Percentiles rank a stretch among this genome's conserved stretches.
Evolutionary conservation across 53 echinoderm and acorn worm species (phyloP).

Genomic region (Mesocentrotus franciscanus): DNA sequence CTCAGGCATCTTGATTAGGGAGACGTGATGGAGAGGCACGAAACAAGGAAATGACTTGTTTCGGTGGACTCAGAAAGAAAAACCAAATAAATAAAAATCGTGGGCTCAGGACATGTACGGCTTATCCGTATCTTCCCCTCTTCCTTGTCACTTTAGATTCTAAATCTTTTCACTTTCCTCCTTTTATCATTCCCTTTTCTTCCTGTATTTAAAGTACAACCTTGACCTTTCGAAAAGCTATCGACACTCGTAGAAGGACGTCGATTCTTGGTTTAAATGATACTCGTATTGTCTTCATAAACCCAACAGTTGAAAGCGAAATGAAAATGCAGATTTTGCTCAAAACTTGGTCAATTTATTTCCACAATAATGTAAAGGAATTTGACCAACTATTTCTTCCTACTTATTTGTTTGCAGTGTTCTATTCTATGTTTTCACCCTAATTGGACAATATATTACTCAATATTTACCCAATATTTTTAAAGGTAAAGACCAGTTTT

Average conservation of each 20-base stretch:
- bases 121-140: neutral
- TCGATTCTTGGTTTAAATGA: too few relatives aligned
- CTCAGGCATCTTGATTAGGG: neutral
- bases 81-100: neutral
- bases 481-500: too few relatives aligned
- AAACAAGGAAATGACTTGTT: conserved; percentile 10
- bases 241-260: neutral
- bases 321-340: too few relatives aligned
- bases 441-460: too few relatives aligned
- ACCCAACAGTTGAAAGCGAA: too few relatives aligned
- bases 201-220: neutral
- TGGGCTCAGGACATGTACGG: neutral
- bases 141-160: neutral
- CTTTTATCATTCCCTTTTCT: neutral
- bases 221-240: neutral
- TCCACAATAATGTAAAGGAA: too few relatives aligned
- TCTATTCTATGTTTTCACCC: too few relatives aligned
- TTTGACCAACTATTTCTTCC: too few relatives aligned
- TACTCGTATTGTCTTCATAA: too few relatives aligned
- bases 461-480: too few relatives aligned
- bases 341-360: too few relatives aligned
- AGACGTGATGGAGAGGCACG: neutral
- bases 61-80: neutral
- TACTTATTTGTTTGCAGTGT: too few relatives aligned
- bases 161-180: neutral